Evolutionary conservation across 1,140 invertebrate species (phyloP), one percentile per base, ranked within the genome.

Genomic region (Monochamus saltuarius): DNA sequence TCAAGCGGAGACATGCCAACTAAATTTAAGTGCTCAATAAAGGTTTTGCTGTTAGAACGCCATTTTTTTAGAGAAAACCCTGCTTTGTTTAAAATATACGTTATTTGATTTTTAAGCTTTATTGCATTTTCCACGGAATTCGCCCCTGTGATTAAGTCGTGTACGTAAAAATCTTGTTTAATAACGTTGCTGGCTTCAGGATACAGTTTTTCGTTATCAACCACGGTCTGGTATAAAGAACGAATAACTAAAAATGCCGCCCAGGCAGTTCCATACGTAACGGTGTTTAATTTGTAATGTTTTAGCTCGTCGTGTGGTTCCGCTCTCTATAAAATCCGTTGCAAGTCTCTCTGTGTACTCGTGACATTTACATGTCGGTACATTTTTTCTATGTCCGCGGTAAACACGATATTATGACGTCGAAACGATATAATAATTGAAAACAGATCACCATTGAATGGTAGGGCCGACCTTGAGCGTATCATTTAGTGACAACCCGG

Each of bases 301-400:
- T 62, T 56, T 14, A 70, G 8, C 11, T 61, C 19, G 36, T 71
- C 52, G 4, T 54, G 37, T 6, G 34, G 35, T 51, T 49, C 38
- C 11, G 57, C 19, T 14, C 69, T 54, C 76, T 77, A 79, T 0
- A 79, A 19, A 19, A 79, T 75, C 52, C 62, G 56, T 50, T 79
- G 78, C 57, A 69, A 72, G 34, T 68, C 55, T 22, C 59, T 34
- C 34, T 77, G 70, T 42, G 71, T 56, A 14, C 36, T 2, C n/a
- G 59, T 46, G 7, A 78, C 65, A 0, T 72, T 22, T 6, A 81
- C 69, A 55, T 78, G 75, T 7, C 78, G 56, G 60, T 79, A 83
- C 77, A 81, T 81, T 59, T 78, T 75, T 9, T 60, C 52, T 4
- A 80, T 73, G 43, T 81, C 79, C 2, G 70, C 72, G n/a, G 47